phyloP scores from a whole-genome alignment of 2,113 vertebrate genomes.

The Motacilla alba region DNA sequence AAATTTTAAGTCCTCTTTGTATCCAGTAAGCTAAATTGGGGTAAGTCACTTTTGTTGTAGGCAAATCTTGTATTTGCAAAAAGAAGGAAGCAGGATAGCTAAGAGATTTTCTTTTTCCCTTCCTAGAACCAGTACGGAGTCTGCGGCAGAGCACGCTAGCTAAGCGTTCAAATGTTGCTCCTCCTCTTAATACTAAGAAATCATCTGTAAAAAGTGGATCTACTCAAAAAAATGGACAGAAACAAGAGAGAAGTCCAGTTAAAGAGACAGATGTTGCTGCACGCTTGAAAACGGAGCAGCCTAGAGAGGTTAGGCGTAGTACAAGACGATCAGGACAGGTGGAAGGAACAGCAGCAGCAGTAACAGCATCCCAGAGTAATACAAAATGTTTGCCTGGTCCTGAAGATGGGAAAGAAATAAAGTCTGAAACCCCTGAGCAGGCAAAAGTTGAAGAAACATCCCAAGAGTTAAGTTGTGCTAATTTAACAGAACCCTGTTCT shows the following conservation, averaged over 20 bases:
- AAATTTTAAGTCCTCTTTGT: background rate
- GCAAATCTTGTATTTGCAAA: background rate
- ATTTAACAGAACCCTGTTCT: conserved; percentile 36
- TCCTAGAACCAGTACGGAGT: conserved; percentile 73
- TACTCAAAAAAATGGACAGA: conserved; percentile 67
- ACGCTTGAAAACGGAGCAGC: conserved; percentile 42
- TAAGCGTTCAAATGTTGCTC: conserved; percentile 70
- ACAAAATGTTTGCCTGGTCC: conserved; percentile 49
- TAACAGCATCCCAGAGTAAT: conserved; percentile 25
- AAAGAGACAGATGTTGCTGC: conserved; percentile 70
- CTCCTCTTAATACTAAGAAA: conserved; percentile 66
- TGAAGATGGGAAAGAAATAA: conserved; percentile 44
- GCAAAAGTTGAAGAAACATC: conserved; percentile 27
- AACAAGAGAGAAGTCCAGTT: conserved; percentile 65
- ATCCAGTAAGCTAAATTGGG: background rate
- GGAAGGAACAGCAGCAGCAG: conserved; percentile 13
- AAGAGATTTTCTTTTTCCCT: conserved; percentile 53
- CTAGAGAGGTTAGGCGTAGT: conserved; percentile 65
- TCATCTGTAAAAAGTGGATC: conserved; percentile 67
- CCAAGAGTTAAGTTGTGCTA: conserved; percentile 29
- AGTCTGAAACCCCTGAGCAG: conserved; percentile 6
- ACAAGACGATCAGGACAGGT: conserved; percentile 41
- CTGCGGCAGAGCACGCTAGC: conserved; percentile 79
- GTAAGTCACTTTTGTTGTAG: background rate
- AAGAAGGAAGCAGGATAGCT: background rate